phyloP scores from a whole-genome alignment of 2,797 vertebrate genomes.

The Botia kubotai region DNA sequence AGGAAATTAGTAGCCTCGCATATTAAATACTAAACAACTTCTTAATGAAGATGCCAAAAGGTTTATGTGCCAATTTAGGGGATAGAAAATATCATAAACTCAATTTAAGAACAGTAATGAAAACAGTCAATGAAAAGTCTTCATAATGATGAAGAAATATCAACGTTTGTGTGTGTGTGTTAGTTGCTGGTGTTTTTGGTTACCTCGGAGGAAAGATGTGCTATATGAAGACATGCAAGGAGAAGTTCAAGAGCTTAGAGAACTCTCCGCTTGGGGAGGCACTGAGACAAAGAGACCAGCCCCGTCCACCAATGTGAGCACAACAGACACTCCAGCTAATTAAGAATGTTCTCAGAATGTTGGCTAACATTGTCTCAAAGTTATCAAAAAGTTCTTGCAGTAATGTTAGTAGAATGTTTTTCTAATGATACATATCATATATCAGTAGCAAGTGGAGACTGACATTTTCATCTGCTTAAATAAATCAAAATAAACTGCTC shows the following conservation, averaged over 20 bases:
- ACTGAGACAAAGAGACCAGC: conserved; percentile 77
- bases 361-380: too few species aligned
- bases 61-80: too few species aligned
- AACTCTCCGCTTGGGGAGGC: conserved; percentile 89
- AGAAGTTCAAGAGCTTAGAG: conserved; percentile 89
- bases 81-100: neutral
- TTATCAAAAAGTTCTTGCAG: too few species aligned
- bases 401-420: too few species aligned
- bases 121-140: neutral
- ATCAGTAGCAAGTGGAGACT: too few species aligned
- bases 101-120: neutral
- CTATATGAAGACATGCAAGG: conserved; percentile 87
- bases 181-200: conserved; percentile 76
- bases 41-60: too few species aligned
- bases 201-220: conserved; percentile 89
- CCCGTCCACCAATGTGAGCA: conserved; percentile 77
- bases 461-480: too few species aligned
- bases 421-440: too few species aligned
- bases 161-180: conserved; percentile 11
- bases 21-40: too few species aligned
- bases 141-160: neutral
- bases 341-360: too few species aligned
- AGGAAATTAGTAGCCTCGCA: too few species aligned
- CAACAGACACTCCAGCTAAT: neutral
- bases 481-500: too few species aligned